Percentiles rank a stretch among this genome's conserved stretches.
Conservation (phyloP, 2,797 vertebrate species). For the Cuculus canorus region DNA sequence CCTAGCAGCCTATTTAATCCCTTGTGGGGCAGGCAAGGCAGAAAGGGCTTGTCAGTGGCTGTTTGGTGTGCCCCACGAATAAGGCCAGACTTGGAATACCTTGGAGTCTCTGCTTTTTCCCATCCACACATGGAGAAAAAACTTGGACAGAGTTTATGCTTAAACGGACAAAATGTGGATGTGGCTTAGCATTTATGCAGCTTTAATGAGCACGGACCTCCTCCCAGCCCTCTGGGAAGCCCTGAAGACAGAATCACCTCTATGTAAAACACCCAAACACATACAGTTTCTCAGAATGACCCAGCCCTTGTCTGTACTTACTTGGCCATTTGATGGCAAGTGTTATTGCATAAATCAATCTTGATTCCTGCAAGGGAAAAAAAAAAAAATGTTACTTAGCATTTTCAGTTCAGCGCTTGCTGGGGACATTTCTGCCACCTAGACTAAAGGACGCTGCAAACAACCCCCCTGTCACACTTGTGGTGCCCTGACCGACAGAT, state of each 20-base stretch:
- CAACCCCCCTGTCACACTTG: background rate
- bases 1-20: background rate
- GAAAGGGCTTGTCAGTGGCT: background rate
- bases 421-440: background rate
- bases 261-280: background rate
- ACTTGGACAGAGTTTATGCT: background rate
- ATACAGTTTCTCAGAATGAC: background rate
- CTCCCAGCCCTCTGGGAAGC: background rate
- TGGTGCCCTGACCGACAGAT: background rate
- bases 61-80: background rate
- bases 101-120: background rate
- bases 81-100: background rate
- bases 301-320: slow-evolving; percentile 75
- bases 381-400: background rate
- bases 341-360: slow-evolving; percentile 83
- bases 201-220: background rate
- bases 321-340: slow-evolving; percentile 88
- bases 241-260: background rate
- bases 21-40: background rate
- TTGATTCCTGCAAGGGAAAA: slow-evolving; percentile 79
- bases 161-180: background rate
- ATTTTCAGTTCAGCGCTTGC: background rate
- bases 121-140: background rate
- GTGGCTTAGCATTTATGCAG: background rate
- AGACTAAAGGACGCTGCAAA: background rate